Percentiles rank a stretch among this genome's conserved stretches.
Evolutionary conservation across 2,888 invertebrate species (phyloP).

Genomic region (Protula sp.): DNA sequence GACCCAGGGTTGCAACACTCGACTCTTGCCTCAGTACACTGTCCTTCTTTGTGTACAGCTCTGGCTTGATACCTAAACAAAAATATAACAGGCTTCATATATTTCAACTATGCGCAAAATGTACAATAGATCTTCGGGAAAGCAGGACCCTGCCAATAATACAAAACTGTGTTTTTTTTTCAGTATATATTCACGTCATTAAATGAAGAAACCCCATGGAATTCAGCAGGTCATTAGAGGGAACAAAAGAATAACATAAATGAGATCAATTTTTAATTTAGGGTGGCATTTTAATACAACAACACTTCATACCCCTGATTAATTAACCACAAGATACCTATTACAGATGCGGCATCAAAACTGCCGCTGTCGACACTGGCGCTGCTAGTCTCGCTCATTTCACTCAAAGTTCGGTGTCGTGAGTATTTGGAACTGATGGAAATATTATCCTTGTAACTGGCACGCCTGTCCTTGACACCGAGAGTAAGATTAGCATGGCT

Average conservation of each 20-base stretch:
- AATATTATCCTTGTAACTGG: not conserved
- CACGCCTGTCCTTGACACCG: not conserved
- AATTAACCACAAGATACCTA: no score
- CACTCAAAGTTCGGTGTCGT: not conserved
- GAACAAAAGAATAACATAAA: no score
- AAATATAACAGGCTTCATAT: not conserved
- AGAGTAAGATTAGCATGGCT: not conserved
- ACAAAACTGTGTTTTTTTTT: not conserved
- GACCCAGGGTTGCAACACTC: conserved; percentile 66
- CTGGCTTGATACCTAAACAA: conserved; percentile 65
- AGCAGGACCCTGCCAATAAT: no score
- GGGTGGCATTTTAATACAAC: no score
- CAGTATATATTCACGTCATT: no score
- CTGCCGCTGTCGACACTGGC: not conserved
- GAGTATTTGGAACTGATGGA: not conserved
- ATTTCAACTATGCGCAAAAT: not conserved
- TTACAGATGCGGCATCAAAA: not conserved
- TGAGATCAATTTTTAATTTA: no score
- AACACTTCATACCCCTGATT: no score
- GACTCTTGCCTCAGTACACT: conserved; percentile 59
- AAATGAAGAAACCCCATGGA: no score
- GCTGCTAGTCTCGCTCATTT: not conserved
- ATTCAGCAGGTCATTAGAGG: no score
- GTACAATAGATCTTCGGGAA: no score
- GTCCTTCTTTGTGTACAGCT: conserved; percentile 66